Evolutionary conservation across 2,113 vertebrate species (phyloP), one percentile per base, ranked within the genome.

Genomic region (Microtus pennsylvanicus): DNA sequence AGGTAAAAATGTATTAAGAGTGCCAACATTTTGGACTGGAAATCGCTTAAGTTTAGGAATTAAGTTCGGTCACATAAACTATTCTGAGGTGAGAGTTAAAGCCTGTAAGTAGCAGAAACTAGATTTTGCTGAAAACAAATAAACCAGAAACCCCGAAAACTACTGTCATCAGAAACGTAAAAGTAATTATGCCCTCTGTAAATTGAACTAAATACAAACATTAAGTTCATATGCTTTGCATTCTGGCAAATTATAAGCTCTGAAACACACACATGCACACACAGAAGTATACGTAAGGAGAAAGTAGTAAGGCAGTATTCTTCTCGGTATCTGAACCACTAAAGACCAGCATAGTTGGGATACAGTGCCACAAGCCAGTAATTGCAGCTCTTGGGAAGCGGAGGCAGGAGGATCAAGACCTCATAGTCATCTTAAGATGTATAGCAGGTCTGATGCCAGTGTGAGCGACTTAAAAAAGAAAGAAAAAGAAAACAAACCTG

Each of bases 211-310:
- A 94, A 93, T 83, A 28, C 11, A 92, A 91, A 93, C 2, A 88
- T 13, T 45, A 90, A 80, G 55, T n/a, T 87, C 85, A 35, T 35
- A 87, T 6, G 45, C 21, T 94, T 86, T 82, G n/a, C 42, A 82
- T 95, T 96, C 78, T 94, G 38, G 45, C 91, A 85, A 9, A 95
- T 26, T 87, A 95, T 93, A 93, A 92, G 76, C 74, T 83, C 83
- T 88, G 47, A 52, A 55, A 58, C 8, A 75, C 22, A 28, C 7
- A 28, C 74, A 45, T 38, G 26, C 75, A 35, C 67, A 70, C 5
- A 1, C 33, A 70, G 5, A 21, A 17, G 21, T 52, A 22, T 24
- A n/a, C 17, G 3, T 2, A 26, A 22, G 26, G 92, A 28, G 42
- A 89, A 14, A 76, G 11, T 21, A 21, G 30, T 38, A 77, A 91